These are phyloP conservation scores for Himalopsyche japonica DNA, from an alignment of 2,888 invertebrate genomes.

Conservation along the genomic window DNA sequence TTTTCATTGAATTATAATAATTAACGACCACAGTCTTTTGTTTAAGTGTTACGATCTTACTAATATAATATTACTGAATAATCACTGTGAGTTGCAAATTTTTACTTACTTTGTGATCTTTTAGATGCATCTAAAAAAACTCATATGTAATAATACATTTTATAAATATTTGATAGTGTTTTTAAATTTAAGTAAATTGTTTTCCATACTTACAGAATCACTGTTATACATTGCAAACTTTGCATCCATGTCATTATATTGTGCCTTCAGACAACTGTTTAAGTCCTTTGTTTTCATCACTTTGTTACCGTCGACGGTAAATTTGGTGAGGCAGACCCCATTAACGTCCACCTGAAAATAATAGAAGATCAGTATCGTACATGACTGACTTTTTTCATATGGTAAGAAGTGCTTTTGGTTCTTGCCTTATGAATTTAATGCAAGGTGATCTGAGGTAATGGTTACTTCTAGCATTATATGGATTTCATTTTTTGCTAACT, in stretches of 20 bases:
- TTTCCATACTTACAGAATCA: neutral
- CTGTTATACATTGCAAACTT: conserved; percentile 43
- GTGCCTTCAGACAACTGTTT: conserved; percentile 72
- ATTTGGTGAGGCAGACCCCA: conserved; percentile 71
- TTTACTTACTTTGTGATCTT: no score
- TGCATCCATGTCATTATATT: conserved; percentile 66
- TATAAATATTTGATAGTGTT: neutral
- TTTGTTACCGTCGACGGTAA: conserved; percentile 58
- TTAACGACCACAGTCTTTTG: no score
- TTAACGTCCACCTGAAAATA: conserved; percentile 65
- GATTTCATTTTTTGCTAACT: neutral
- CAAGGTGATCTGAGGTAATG: no score
- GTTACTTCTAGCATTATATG: no score
- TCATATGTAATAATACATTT: no score
- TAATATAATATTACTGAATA: no score
- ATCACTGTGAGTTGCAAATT: no score
- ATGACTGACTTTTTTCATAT: neutral
- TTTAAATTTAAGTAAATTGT: neutral
- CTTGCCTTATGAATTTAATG: no score
- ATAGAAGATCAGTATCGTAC: neutral
- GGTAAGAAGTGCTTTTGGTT: no score
- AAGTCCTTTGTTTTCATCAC: conserved; percentile 71
- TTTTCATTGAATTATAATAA: no score
- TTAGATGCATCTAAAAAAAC: no score
- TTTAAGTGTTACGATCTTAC: no score